Conservation (phyloP, 2,113 vertebrate genomes). For the Marmota flaviventris region DNA sequence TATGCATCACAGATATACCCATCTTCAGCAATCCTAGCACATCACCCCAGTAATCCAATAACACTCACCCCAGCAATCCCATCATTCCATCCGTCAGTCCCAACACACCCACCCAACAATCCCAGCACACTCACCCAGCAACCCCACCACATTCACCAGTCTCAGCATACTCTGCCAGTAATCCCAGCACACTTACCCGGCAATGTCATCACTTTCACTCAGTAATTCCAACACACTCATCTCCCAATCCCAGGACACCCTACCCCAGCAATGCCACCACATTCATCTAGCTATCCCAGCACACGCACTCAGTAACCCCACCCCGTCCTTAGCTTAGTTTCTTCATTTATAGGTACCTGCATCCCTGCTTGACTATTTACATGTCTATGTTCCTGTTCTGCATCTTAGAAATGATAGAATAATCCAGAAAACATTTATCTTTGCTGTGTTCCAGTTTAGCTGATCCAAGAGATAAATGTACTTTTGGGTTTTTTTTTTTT, state of each 20-base stretch:
- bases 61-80: no score
- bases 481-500: neutral
- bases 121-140: no score
- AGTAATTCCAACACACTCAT: neutral
- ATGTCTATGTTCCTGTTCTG: neutral
- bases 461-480: neutral
- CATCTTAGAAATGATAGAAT: neutral
- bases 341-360: neutral
- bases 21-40: neutral
- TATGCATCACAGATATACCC: neutral
- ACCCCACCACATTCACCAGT: no score
- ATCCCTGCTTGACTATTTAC: neutral
- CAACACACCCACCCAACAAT: neutral
- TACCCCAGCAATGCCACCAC: neutral
- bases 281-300: no score
- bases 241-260: neutral
- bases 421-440: neutral
- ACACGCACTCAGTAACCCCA: neutral
- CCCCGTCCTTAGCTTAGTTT: neutral
- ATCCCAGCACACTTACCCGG: neutral
- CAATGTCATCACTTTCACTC: no score
- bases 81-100: no score
- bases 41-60: no score
- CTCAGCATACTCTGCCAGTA: neutral
- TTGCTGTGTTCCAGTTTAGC: neutral